Conservation (phyloP, 2,888 invertebrate species). For the Diadromus collaris region DNA sequence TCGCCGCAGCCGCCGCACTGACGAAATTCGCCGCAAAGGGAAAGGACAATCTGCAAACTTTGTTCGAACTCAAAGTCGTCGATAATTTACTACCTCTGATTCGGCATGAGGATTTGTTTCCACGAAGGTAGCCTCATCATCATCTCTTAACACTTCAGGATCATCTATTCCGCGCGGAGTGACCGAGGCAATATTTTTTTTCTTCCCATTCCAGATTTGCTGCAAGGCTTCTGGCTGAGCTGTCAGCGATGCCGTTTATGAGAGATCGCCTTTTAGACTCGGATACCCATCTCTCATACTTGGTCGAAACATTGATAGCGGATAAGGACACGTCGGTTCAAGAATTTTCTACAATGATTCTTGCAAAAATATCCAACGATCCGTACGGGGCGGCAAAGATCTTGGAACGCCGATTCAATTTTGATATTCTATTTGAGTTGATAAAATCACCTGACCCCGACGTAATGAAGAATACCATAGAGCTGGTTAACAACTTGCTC, state of each 20-base stretch:
- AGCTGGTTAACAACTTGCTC: slow-evolving; percentile 82
- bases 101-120: slow-evolving; percentile 72
- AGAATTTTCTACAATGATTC: slow-evolving; percentile 82
- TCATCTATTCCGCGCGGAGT: background rate
- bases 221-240: slow-evolving; percentile 81
- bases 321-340: slow-evolving; percentile 81
- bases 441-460: slow-evolving; percentile 83
- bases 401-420: slow-evolving; percentile 79
- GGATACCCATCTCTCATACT: slow-evolving; percentile 79
- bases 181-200: background rate
- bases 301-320: slow-evolving; percentile 79
- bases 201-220: slow-evolving; percentile 79
- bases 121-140: slow-evolving; percentile 68
- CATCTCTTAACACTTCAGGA: background rate
- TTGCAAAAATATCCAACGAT: slow-evolving; percentile 81
- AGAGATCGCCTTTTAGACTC: slow-evolving; percentile 80
- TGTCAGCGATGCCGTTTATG: slow-evolving; percentile 80
- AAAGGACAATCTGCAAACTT: slow-evolving; percentile 66
- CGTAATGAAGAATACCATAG: slow-evolving; percentile 82
- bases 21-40: slow-evolving; percentile 81
- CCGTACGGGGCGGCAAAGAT: slow-evolving; percentile 80
- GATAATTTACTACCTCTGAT: slow-evolving; percentile 69
- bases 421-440: slow-evolving; percentile 80
- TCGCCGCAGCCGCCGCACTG: slow-evolving; percentile 80
- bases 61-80: slow-evolving; percentile 72